Evolutionary conservation across 2,888 invertebrate genomes (phyloP).

Genomic region (Rhagium mordax): DNA sequence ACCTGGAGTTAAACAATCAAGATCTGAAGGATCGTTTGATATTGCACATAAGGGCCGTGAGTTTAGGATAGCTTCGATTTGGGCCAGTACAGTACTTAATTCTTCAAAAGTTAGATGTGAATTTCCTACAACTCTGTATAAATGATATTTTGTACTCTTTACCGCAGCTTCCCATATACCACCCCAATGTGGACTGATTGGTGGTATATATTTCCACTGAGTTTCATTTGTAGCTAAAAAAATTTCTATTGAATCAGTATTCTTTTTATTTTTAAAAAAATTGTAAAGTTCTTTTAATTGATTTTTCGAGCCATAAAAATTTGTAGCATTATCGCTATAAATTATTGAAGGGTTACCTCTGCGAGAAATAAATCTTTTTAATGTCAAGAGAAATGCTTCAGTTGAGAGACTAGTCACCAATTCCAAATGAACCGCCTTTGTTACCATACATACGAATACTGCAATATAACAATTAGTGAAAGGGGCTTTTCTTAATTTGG

Average conservation of each 20-base stretch:
- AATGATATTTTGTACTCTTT: not conserved
- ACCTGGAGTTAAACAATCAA: slow-evolving; percentile 7
- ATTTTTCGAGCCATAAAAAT: slow-evolving; percentile 27
- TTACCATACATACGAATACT: slow-evolving; percentile 35
- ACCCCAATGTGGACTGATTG: not conserved
- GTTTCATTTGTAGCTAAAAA: not conserved
- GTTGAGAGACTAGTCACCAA: slow-evolving; percentile 32
- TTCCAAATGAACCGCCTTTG: slow-evolving; percentile 37
- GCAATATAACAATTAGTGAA: slow-evolving; percentile 34
- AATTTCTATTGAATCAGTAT: not conserved
- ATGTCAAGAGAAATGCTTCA: slow-evolving; percentile 27
- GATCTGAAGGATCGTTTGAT: slow-evolving; percentile 2
- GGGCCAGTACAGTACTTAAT: not conserved
- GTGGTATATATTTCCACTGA: not conserved
- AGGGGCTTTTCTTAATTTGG: slow-evolving; percentile 37
- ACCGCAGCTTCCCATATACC: not conserved
- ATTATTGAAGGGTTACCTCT: slow-evolving; percentile 6
- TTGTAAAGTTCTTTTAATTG: slow-evolving; percentile 9
- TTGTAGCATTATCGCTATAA: slow-evolving; percentile 28
- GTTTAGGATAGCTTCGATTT: not conserved
- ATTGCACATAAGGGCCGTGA: not conserved
- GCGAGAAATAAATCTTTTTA: slow-evolving; percentile 36
- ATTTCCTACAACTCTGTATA: not conserved
- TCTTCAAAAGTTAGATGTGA: slow-evolving; percentile 1
- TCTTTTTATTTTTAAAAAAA: not conserved